Evolutionary conservation across 1,140 invertebrate genomes (phyloP).

Genomic region (Calephelis nemesis): DNA sequence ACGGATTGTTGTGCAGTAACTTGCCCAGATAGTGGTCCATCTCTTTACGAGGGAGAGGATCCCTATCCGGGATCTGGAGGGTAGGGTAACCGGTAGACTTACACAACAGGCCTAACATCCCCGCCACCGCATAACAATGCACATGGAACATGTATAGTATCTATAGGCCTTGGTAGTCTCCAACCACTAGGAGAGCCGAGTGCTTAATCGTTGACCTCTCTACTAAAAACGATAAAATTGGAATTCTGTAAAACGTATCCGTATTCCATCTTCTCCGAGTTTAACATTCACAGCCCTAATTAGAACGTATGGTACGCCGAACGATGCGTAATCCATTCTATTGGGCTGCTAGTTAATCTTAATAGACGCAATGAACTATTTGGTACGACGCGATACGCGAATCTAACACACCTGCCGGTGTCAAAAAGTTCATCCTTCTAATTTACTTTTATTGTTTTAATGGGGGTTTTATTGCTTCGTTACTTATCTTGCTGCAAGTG

Average conservation of each 20-base stretch:
- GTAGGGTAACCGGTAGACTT: too few relatives aligned
- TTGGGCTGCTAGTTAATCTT: slow-evolving; percentile 34
- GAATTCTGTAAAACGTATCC: background rate
- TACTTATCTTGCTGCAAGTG: background rate
- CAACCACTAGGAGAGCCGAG: too few relatives aligned
- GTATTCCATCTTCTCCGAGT: background rate
- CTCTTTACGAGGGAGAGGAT: too few relatives aligned
- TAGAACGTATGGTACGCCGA: slow-evolving; percentile 28
- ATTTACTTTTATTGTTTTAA: slow-evolving; percentile 12
- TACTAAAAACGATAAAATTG: background rate
- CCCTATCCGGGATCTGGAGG: too few relatives aligned
- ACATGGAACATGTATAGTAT: too few relatives aligned
- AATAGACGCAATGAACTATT: slow-evolving; percentile 36
- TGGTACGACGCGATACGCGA: slow-evolving; percentile 30
- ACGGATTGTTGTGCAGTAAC: too few relatives aligned
- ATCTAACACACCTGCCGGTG: slow-evolving; percentile 37
- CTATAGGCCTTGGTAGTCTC: too few relatives aligned
- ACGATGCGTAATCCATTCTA: slow-evolving; percentile 36
- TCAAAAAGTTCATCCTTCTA: slow-evolving; percentile 20
- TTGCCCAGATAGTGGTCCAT: too few relatives aligned
- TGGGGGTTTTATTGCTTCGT: slow-evolving; percentile 5
- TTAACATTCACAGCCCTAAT: slow-evolving; percentile 21
- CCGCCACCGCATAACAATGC: too few relatives aligned
- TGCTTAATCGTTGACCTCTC: too few relatives aligned
- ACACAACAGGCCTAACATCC: too few relatives aligned